Base-by-base conservation (phyloP, 2,888 invertebrate species). In the Dorcus hopei region DNA sequence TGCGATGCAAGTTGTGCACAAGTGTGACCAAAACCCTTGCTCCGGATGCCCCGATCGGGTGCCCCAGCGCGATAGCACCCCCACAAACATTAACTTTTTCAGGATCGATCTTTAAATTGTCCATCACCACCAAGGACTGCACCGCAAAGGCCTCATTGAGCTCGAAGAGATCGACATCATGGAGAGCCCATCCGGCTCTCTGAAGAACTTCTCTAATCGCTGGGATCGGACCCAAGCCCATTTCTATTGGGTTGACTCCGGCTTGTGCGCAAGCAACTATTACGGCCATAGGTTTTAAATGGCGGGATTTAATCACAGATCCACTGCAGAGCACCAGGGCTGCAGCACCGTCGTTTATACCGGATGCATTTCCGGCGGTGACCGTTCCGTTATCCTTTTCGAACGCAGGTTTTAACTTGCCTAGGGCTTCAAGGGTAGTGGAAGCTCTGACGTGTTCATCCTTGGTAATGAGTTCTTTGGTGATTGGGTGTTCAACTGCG, bases 291-390 rank as follows among this genome's bases (percentile, higher is more conserved):
- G 93, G 87, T 26, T 76, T 79, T 0, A 90, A 65, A 9, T 71
- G 64, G 3, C 83, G 81, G 48, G 85, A 81, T 45, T 78, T 77
- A 0, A 89, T 81, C 62, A 85, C 81, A 38, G 80, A 80, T 59
- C 81, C 82, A 16, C 85, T 86, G 79, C 89, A 87, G 38, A 97
- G 70, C 14, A 96, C 78, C 1, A 96, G 79, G 1, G 90, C 93
- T 3, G 95, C 93, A 2, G 96, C 95, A 1, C 96, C 95, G 76
- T 97, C 97, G 65, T 91, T 92, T 39, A 92, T 81, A 26, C 91
- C 91, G 7, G 91, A 91, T 1, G 91, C 83, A 80, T 90, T 91
- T 49, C 89, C 90, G 38, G 92, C 83, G 3, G 93, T 93, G 3
- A 93, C 89, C 0, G 89, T 87, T 3, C 87, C 88, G 58, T 80